phyloP scores from a whole-genome alignment of 2,888 invertebrate genomes.

The Acheta domesticus region DNA sequence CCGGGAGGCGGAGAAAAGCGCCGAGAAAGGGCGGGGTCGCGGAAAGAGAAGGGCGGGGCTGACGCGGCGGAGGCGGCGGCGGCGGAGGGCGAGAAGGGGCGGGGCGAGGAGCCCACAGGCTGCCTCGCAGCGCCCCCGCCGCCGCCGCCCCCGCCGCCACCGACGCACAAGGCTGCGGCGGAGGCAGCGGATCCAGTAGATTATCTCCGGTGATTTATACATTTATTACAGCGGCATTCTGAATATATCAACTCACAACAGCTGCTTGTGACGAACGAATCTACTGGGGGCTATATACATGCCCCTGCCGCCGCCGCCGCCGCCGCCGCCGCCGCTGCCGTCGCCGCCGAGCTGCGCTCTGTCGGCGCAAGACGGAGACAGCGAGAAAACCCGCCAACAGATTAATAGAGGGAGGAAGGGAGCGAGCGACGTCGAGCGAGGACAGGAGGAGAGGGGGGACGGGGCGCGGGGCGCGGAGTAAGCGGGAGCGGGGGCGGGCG shows the following conservation, averaged over 20 bases:
- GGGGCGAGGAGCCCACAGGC: no score
- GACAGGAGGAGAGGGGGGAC: no score
- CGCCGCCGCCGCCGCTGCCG: neutral
- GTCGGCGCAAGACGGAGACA: neutral
- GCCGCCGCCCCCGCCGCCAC: no score
- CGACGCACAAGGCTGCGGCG: neutral
- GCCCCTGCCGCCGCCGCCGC: neutral
- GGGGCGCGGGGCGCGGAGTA: no score
- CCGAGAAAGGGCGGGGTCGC: no score
- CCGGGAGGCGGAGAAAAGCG: no score
- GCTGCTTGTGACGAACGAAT: conserved; percentile 29
- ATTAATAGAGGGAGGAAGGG: conserved; percentile 27
- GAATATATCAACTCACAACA: conserved; percentile 32
- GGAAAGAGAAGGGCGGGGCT: no score
- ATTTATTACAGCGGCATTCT: conserved; percentile 30
- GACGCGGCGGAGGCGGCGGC: no score
- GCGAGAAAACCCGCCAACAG: conserved; percentile 21
- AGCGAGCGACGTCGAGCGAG: neutral
- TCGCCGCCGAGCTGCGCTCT: neutral
- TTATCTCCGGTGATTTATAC: conserved; percentile 31
- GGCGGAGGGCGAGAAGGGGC: no score
- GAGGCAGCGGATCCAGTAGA: conserved; percentile 26
- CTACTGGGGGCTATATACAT: conserved; percentile 1
- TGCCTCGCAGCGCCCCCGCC: no score
- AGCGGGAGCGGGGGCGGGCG: no score